Base-by-base conservation (phyloP, 2,797 vertebrate genomes). In the Silurus aristotelis region DNA sequence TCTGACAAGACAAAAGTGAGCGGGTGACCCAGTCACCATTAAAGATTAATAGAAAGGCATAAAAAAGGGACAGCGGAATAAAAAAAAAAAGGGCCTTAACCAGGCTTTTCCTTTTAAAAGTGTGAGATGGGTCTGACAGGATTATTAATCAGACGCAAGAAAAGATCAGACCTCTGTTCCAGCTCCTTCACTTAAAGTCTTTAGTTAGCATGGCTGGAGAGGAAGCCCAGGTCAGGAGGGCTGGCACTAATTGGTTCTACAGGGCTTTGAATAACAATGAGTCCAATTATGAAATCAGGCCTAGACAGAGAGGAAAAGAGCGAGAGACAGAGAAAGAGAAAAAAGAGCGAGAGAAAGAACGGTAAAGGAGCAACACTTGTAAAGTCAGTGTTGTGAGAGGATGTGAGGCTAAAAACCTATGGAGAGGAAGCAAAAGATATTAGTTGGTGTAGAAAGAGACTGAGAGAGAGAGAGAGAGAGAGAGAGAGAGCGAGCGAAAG, bases 121-220 rank as follows among this genome's bases (percentile, higher is more conserved):
- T 94, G 93, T 95, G 93, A 95, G 96, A 97, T 95, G 91, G 89
- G 91, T 94, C 94, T 95, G 97, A 96, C 96, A 96, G 95, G 96
- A 96, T 95, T 97, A 96, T 97, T 96, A 96, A 98, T 98, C 96
- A 96, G 95, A 93, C 92, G 93, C 93, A 93, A 94, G 95, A 93
- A 61, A 76, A 85, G 87, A 88, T 90, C 82, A 90, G 87, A 88
- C 86, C 84, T 84, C 86, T 55, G 81, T 88, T 90, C 84, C 75
- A 90, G 92, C 93, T 94, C 91, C 90, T 88, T 91, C 90, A 77
- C 92, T 95, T 92, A 89, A 79, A 94, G 94, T 92, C 96, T 92
- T 95, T 91, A 91, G 94, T 93, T 94, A 85, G 67, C 90, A 89
- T 90, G 89, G 91, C 90, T 84, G 93, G 93, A 88, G 90, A 91